Base-by-base conservation (phyloP, 2,888 invertebrate genomes). In the Hemaris fuciformis region DNA sequence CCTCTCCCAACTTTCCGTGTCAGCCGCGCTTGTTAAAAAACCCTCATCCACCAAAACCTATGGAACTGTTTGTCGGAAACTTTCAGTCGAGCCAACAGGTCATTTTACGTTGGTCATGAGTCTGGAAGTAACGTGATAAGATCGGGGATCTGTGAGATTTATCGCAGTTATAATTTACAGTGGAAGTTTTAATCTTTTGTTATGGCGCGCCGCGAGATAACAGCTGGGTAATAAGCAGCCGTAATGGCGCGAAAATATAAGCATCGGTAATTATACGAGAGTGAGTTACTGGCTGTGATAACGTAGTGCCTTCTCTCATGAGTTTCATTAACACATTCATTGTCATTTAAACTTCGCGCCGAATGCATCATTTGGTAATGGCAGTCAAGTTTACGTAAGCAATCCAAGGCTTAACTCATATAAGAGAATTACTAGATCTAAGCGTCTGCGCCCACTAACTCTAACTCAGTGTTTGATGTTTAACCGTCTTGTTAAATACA, bases 121-220 rank as follows among this genome's bases (percentile, higher is more conserved):
- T 1, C 38, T 13, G 2, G 38, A n/a, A 38, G 42, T 59, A 23
- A 27, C 10, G 38, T 38, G 38, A 60, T 60, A 60, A 48, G 38
- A 60, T 60, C 60, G 15, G 25, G 34, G 41, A 23, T 60, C 73
- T 64, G 65, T 53, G 63, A 69, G 76, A 79, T 78, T 77, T 76
- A 77, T 71, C 73, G 75, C 62, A 62, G 66, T 61, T 64, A 65
- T 72, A 75, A 79, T 74, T 74, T 78, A 72, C 65, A 66, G 59
- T 66, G 64, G 58, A 74, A 75, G 72, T 76, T 78, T 71, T 70
- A 77, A 77, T 75, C 66, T 72, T 61, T 64, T 66, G 62, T 64
- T 64, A 62, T 34, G 38, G 6, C 53, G 5, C n/a, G 20, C n/a
- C 25, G 31, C 4, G 31, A 27, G 18, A 27, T 18, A 34, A 10